phyloP scores from a whole-genome alignment of 2,888 invertebrate genomes.

The Crocallis elinguaria region DNA sequence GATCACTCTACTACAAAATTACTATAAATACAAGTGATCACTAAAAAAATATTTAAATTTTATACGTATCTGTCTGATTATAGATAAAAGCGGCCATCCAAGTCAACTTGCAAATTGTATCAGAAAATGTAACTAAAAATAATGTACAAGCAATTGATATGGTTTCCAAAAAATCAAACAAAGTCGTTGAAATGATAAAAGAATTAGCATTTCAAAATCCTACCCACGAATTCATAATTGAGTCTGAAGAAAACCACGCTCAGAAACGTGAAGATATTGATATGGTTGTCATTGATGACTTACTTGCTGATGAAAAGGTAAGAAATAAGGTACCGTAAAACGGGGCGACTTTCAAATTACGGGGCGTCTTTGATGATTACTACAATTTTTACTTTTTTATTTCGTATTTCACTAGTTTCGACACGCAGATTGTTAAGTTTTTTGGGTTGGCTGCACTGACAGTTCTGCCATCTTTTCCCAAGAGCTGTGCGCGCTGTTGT shows the following conservation, averaged over 20 bases:
- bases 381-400: no score
- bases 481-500: no score
- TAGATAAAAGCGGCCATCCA: slow-evolving; percentile 53
- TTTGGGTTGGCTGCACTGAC: no score
- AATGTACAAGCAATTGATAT: slow-evolving; percentile 44
- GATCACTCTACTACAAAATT: no score
- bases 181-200: slow-evolving; percentile 40
- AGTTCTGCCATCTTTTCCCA: no score
- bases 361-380: no score
- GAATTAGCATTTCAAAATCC: slow-evolving; percentile 36
- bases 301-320: slow-evolving; percentile 53
- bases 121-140: slow-evolving; percentile 44
- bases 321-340: no score
- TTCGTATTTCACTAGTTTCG: no score
- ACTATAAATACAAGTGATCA: no score
- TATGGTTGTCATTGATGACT: slow-evolving; percentile 50
- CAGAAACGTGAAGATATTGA: slow-evolving; percentile 37
- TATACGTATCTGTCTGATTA: slow-evolving; percentile 27
- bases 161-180: slow-evolving; percentile 33
- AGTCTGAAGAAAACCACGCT: slow-evolving; percentile 23
- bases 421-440: no score
- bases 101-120: slow-evolving; percentile 55
- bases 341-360: no score
- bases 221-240: slow-evolving; percentile 28
- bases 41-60: no score